Conservation (phyloP, 2,113 vertebrate species). For the Oriolus oriolus region DNA sequence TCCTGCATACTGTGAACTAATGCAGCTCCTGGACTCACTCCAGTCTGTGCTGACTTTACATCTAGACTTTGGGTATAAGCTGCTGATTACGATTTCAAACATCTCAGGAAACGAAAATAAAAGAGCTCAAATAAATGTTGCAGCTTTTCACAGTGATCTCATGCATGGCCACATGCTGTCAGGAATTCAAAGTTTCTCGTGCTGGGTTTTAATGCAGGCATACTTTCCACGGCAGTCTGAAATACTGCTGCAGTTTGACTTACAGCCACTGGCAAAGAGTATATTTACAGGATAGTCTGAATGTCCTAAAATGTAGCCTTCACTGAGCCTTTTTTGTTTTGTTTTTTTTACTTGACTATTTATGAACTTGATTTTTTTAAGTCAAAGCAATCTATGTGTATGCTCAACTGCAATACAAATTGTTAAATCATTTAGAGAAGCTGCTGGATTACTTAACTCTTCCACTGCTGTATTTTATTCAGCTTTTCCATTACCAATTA, state of each 20-base stretch:
- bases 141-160: slow-evolving; percentile 41
- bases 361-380: background rate
- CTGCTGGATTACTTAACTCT: background rate
- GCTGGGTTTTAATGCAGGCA: slow-evolving; percentile 4
- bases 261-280: background rate
- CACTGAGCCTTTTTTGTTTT: background rate
- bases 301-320: background rate
- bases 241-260: slow-evolving; percentile 24
- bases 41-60: slow-evolving; percentile 23
- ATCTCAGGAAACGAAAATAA: slow-evolving; percentile 15
- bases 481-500: background rate
- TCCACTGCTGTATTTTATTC: background rate
- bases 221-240: slow-evolving; percentile 42
- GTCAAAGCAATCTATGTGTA: background rate
- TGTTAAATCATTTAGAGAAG: background rate
- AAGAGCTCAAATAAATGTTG: slow-evolving; percentile 21
- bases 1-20: slow-evolving; percentile 23
- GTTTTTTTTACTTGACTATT: background rate
- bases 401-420: background rate
- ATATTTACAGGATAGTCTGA: background rate
- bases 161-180: slow-evolving; percentile 24
- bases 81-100: slow-evolving; percentile 12
- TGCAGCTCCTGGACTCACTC: slow-evolving; percentile 23
- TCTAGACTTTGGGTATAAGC: slow-evolving; percentile 6
- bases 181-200: slow-evolving; percentile 46